Evolutionary conservation across 1,140 invertebrate genomes (phyloP).

Genomic region (Cydia amplana): DNA sequence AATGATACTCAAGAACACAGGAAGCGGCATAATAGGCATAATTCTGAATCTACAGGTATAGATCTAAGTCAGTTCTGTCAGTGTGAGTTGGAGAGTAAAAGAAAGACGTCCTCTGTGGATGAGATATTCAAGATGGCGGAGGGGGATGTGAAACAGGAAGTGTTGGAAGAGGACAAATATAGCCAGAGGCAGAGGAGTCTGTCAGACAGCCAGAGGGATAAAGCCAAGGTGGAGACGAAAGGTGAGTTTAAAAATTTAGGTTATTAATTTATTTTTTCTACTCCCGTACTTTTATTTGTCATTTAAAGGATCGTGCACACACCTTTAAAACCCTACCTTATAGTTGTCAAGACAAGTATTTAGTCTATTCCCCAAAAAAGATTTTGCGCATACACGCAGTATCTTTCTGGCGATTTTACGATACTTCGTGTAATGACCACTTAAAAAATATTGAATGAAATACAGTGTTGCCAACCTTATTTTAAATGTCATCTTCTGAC

Average conservation of each 20-base stretch:
- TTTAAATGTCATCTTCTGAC: too few relatives aligned
- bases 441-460: too few relatives aligned
- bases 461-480: too few relatives aligned
- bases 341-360: too few relatives aligned
- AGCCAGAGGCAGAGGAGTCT: conserved; percentile 86
- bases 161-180: conserved; percentile 81
- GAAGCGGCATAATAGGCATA: conserved; percentile 71
- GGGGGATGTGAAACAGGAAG: conserved; percentile 55
- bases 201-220: conserved; percentile 83
- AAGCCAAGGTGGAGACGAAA: conserved; percentile 72
- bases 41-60: conserved; percentile 70
- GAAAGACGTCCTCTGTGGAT: conserved; percentile 82
- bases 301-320: too few relatives aligned
- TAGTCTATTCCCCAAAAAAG: too few relatives aligned
- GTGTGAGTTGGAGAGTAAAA: conserved; percentile 68
- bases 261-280: too few relatives aligned
- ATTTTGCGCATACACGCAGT: too few relatives aligned
- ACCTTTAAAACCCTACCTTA: too few relatives aligned
- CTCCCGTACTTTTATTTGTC: too few relatives aligned
- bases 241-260: conserved; percentile 44
- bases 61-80: conserved; percentile 78
- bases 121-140: conserved; percentile 83
- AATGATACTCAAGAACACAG: conserved; percentile 67
- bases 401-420: too few relatives aligned
- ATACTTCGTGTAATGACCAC: too few relatives aligned